phyloP scores from a whole-genome alignment of 2,113 vertebrate species.

The Elgaria multicarinata region DNA sequence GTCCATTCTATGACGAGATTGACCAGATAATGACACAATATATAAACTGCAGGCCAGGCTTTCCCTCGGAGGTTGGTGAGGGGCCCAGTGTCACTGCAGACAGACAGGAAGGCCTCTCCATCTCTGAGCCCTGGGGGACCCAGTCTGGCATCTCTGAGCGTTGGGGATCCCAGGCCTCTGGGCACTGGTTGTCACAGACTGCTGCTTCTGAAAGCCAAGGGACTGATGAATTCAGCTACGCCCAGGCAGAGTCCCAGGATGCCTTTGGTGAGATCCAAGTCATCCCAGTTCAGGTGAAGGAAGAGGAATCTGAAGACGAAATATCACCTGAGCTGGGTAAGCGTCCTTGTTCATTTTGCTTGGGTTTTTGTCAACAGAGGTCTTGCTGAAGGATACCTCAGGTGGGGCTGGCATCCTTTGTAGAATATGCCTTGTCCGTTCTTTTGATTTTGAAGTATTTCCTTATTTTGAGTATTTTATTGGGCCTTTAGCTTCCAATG shows the following conservation, averaged over 20 bases:
- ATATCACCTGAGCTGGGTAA: slow-evolving; percentile 34
- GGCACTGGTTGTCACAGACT: slow-evolving; percentile 10
- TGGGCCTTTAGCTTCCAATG: neutral
- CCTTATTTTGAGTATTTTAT: neutral
- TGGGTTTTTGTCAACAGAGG: neutral
- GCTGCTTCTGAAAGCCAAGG: slow-evolving; percentile 31
- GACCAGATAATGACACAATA: slow-evolving; percentile 41
- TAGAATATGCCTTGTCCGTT: neutral
- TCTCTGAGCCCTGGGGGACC: slow-evolving; percentile 13
- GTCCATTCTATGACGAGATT: slow-evolving; percentile 44
- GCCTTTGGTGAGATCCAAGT: slow-evolving; percentile 32
- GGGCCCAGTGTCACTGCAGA: neutral
- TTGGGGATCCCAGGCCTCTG: slow-evolving; percentile 9
- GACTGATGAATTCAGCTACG: slow-evolving; percentile 23
- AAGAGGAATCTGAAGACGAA: slow-evolving; percentile 32
- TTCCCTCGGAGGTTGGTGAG: slow-evolving; percentile 20
- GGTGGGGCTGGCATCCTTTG: neutral
- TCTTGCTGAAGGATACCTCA: neutral
- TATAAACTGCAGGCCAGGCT: slow-evolving; percentile 24
- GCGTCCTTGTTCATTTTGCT: neutral
- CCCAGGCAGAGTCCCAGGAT: slow-evolving; percentile 19
- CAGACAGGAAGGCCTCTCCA: slow-evolving; percentile 4
- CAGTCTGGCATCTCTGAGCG: slow-evolving; percentile 19
- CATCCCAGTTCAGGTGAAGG: slow-evolving; percentile 37
- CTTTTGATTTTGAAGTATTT: neutral